Evolutionary conservation across 2,888 invertebrate species (phyloP).

Genomic region (Rhyacophila evoluta): DNA sequence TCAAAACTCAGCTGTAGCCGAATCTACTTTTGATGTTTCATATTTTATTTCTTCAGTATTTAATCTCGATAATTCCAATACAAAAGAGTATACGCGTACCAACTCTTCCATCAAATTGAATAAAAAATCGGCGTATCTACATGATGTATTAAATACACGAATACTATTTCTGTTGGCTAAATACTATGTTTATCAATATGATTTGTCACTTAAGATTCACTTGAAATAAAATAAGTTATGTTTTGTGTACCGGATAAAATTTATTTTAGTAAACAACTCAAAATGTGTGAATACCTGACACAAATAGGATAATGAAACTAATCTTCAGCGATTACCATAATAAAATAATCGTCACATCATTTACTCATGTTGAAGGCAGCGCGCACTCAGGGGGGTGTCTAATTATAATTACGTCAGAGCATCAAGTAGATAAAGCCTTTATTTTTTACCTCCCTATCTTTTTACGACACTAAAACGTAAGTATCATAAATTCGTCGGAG

Average conservation of each 20-base stretch:
- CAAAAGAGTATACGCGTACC: too few relatives aligned
- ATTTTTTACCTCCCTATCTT: slow-evolving; percentile 38
- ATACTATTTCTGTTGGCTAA: too few relatives aligned
- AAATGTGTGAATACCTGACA: background rate
- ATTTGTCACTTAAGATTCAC: too few relatives aligned
- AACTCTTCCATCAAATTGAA: too few relatives aligned
- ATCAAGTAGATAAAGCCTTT: slow-evolving; percentile 19
- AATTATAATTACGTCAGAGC: slow-evolving; percentile 13
- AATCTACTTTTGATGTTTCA: too few relatives aligned
- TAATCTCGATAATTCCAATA: too few relatives aligned
- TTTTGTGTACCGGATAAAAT: background rate
- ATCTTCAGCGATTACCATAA: slow-evolving; percentile 15
- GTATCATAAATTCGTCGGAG: slow-evolving; percentile 15
- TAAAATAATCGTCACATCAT: slow-evolving; percentile 18
- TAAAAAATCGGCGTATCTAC: too few relatives aligned
- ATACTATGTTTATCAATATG: too few relatives aligned
- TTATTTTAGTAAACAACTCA: background rate
- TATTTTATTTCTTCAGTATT: too few relatives aligned
- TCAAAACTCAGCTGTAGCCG: too few relatives aligned
- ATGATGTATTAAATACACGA: too few relatives aligned
- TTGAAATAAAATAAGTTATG: too few relatives aligned
- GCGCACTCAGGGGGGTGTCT: background rate
- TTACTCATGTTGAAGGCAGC: background rate
- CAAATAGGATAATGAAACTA: slow-evolving; percentile 12
- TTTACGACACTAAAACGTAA: slow-evolving; percentile 38